Conservation (phyloP, 2,113 vertebrate genomes). For the Gallinago media region DNA sequence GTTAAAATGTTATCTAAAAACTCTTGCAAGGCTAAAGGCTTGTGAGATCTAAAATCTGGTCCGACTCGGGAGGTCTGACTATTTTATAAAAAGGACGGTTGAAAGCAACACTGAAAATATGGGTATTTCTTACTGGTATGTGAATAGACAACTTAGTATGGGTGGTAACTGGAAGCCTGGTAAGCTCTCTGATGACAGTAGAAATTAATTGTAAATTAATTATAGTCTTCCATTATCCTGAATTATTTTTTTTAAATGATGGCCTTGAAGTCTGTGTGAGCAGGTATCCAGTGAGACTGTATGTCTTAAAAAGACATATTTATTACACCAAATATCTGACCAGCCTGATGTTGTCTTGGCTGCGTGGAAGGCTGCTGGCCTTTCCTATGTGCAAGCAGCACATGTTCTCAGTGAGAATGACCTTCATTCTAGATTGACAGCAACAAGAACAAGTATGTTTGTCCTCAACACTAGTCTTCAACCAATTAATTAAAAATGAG, state of each 20-base stretch:
- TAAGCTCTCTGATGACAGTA: background rate
- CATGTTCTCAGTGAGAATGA: background rate
- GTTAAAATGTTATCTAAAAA: background rate
- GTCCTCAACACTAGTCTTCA: background rate
- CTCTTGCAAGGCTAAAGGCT: background rate
- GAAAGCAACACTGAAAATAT: background rate
- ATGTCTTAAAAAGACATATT: background rate
- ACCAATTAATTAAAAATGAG: background rate
- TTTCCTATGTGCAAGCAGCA: background rate
- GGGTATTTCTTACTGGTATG: background rate
- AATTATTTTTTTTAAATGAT: background rate
- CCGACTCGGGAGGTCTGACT: background rate
- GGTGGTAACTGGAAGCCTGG: background rate
- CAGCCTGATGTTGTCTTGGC: background rate
- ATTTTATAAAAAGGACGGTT: background rate
- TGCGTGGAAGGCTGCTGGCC: background rate
- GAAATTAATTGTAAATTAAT: background rate
- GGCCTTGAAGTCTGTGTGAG: background rate
- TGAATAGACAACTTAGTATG: background rate
- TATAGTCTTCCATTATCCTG: background rate
- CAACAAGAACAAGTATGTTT: background rate
- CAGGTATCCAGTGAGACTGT: background rate
- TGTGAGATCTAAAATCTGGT: background rate
- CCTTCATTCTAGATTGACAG: background rate
- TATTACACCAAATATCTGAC: background rate